Evolutionary conservation across 2,113 vertebrate genomes (phyloP).

Genomic region (Otocyon megalotis): DNA sequence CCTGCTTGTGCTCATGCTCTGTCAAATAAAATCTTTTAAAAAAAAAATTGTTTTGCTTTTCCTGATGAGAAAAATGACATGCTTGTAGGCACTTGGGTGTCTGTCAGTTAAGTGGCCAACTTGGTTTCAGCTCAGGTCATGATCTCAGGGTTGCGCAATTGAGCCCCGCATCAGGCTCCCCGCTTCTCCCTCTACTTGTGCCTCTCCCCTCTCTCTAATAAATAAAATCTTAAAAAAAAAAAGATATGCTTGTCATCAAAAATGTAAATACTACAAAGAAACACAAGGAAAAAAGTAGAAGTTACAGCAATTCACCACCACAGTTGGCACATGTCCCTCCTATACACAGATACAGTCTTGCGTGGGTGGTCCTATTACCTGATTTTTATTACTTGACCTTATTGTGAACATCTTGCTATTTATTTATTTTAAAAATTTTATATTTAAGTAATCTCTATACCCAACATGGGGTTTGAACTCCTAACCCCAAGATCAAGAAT

Average conservation of each 20-base stretch:
- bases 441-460: no score
- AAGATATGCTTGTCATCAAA: background rate
- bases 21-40: no score
- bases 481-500: no score
- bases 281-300: background rate
- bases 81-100: background rate
- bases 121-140: background rate
- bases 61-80: background rate
- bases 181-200: no score
- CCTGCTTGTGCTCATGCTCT: no score
- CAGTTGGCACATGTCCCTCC: background rate
- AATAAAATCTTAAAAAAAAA: no score
- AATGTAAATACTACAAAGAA: background rate
- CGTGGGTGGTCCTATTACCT: no score
- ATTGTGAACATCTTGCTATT: background rate
- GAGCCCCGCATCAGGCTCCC: no score
- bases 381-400: background rate
- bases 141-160: background rate
- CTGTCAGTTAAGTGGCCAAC: no score
- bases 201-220: no score
- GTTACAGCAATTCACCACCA: accelerated
- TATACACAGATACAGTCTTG: accelerated
- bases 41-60: background rate
- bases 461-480: no score
- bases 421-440: background rate